phyloP scores from a whole-genome alignment of 2,888 invertebrate genomes.

The Andrena camellia region DNA sequence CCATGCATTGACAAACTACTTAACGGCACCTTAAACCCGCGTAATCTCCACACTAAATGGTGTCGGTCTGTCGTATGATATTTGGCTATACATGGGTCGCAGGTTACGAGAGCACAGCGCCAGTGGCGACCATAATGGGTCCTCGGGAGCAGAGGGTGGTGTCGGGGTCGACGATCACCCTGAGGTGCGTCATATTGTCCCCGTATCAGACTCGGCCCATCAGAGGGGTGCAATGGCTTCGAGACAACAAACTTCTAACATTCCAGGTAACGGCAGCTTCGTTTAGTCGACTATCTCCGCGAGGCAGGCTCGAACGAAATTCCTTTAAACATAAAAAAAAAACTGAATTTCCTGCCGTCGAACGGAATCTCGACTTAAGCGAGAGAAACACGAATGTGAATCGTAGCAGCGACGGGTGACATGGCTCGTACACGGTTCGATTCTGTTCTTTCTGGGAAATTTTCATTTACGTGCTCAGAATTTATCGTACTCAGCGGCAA shows the following conservation, averaged over 20 bases:
- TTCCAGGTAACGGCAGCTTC: conserved; percentile 85
- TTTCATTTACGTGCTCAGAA: conserved; percentile 23
- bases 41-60: conserved; percentile 36
- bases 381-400: conserved; percentile 52
- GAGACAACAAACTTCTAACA: conserved; percentile 87
- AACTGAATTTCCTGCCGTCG: no score
- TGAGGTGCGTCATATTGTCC: conserved; percentile 87
- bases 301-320: conserved; percentile 62
- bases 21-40: background rate
- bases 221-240: conserved; percentile 87
- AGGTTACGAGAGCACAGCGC: conserved; percentile 84
- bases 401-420: conserved; percentile 35
- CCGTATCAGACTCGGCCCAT: conserved; percentile 83
- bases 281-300: background rate
- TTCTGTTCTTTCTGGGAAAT: background rate
- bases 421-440: conserved; percentile 7
- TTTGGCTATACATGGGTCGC: conserved; percentile 74
- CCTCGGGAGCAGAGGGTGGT: conserved; percentile 86
- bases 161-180: conserved; percentile 86
- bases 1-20: background rate
- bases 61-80: conserved; percentile 58
- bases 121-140: conserved; percentile 86
- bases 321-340: conserved; percentile 33
- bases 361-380: conserved; percentile 11
- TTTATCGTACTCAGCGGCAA: background rate